Evolutionary conservation across 2,113 vertebrate species (phyloP).

Genomic region (Platycercus adscitus): DNA sequence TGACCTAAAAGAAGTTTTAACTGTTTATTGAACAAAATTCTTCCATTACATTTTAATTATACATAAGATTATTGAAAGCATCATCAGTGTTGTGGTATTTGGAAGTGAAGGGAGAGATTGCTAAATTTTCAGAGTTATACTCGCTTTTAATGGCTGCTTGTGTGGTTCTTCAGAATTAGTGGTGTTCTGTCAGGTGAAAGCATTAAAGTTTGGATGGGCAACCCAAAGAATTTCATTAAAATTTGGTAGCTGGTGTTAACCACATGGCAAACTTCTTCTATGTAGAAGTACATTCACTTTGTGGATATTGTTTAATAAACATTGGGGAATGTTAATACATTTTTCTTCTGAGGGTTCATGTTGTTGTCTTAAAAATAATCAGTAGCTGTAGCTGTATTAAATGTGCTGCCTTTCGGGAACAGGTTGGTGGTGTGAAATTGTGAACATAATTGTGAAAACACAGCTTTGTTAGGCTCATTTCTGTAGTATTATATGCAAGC

Average conservation of each 20-base stretch:
- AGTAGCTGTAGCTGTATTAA: background rate
- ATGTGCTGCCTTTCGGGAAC: background rate
- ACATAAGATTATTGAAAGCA: too few relatives aligned
- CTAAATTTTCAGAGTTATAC: background rate
- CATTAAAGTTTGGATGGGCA: background rate
- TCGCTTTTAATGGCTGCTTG: accelerated
- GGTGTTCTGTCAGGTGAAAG: background rate
- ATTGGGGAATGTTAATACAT: background rate
- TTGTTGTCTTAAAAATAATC: background rate
- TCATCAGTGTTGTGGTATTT: too few relatives aligned
- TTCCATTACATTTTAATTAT: too few relatives aligned
- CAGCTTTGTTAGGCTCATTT: background rate
- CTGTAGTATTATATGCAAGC: background rate
- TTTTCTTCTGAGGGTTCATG: background rate
- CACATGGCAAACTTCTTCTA: background rate
- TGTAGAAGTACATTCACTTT: background rate
- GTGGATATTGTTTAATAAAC: background rate
- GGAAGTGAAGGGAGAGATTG: background rate
- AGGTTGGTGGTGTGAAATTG: background rate
- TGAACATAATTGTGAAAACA: background rate
- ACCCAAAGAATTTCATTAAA: background rate
- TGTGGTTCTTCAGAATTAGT: background rate
- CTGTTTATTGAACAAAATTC: too few relatives aligned
- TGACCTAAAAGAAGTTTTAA: too few relatives aligned
- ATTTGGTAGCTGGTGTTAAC: background rate